Evolutionary conservation across 2,888 invertebrate genomes (phyloP), one percentile per base, ranked within the genome.

Genomic region (Erannis defoliaria): DNA sequence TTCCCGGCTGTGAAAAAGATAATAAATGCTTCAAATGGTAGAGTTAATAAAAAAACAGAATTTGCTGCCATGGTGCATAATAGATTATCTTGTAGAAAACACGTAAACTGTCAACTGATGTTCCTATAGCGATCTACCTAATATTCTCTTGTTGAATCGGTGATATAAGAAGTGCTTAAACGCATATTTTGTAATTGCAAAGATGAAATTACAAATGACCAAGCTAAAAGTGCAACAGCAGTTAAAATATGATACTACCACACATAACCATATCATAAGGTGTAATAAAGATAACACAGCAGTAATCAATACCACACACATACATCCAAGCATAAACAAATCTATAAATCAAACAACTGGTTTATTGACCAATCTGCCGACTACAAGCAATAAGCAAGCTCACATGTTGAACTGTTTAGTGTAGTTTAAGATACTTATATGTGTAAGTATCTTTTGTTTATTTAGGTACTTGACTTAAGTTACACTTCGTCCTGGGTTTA

Each of bases 331-430:
- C 31, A 74, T 73, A 78, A 79, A 78, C 73, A 78, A 72, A 74
- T 67, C 67, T 55, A 79, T 80, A 76, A 76, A 80, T 79, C 72
- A 76, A 54, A 54, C 58, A 64, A 40, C 33, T 57, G 68, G 66
- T 70, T 71, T 71, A 75, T 74, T 73, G 71, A 69, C 53, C 68
- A 70, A 62, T 58, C 53, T 53, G 72, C 74, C 72, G 70, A 71
- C 72, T 74, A 54, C 5, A 38, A 51, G 40, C 51, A 29, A 16
- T 40, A 26, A 40, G 26, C 40, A 18, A 16, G 58, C 51, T 46
- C 38, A 26, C 50, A 53, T 37, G 33, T 23, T 53, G 12, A 40
- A 54, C 48, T 35, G 50, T 51, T 57, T 49, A 48, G 37, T 37
- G 12, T 29, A 40, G 40, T 51, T 26, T n/a, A n/a, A n/a, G n/a